phyloP scores from a whole-genome alignment of 2,888 invertebrate species.

The Sinohyriopsis cumingii region DNA sequence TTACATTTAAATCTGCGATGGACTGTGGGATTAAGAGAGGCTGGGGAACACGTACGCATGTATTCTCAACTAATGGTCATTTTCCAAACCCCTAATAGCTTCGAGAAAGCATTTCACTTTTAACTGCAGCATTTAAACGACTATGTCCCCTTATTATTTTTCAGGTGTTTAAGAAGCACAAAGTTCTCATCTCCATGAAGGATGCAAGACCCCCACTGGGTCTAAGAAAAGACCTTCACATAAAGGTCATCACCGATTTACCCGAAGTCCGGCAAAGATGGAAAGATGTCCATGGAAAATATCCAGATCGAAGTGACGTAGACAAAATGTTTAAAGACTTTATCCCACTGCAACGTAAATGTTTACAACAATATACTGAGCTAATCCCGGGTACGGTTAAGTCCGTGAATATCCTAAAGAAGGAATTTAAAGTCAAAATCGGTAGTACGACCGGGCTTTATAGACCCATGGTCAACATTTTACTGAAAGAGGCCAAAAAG shows the following conservation, averaged over 20 bases:
- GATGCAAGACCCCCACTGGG: slow-evolving; percentile 70
- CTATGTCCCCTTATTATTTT: too few species aligned
- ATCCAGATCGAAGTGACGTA: slow-evolving; percentile 59
- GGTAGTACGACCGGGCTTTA: slow-evolving; percentile 58
- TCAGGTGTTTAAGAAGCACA: too few species aligned
- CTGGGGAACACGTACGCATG: too few species aligned
- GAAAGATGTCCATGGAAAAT: slow-evolving; percentile 53
- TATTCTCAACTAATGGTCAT: too few species aligned
- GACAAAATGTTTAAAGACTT: slow-evolving; percentile 67
- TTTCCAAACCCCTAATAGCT: too few species aligned
- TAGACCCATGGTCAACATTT: slow-evolving; percentile 61
- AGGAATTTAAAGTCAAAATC: slow-evolving; percentile 37
- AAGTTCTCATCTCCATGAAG: slow-evolving; percentile 49
- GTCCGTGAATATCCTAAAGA: slow-evolving; percentile 46
- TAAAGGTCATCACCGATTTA: slow-evolving; percentile 56
- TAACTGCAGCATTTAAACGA: too few species aligned
- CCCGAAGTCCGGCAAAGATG: slow-evolving; percentile 59
- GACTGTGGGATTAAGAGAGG: too few species aligned
- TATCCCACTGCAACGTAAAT: slow-evolving; percentile 62
- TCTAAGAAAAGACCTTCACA: slow-evolving; percentile 65
- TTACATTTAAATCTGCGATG: too few species aligned
- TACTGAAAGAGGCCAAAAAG: slow-evolving; percentile 55
- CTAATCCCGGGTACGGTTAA: slow-evolving; percentile 59
- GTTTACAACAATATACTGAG: slow-evolving; percentile 48
- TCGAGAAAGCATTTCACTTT: too few species aligned